Base-by-base conservation (phyloP, 2,797 vertebrate genomes). In the Hydrolagus colliei region DNA sequence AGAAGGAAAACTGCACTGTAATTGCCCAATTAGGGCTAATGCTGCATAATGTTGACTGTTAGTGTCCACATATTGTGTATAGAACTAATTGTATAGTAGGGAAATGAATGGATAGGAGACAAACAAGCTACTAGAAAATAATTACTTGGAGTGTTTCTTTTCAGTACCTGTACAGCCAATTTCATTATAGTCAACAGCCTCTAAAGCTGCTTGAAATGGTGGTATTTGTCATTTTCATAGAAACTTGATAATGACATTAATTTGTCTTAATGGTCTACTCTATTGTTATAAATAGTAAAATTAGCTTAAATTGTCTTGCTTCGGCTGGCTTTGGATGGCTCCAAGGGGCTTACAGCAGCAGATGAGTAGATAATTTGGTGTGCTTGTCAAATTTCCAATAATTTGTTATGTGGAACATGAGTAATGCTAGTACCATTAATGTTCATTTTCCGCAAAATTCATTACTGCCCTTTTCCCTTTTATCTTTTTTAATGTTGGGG, bases 261-360 rank as follows among this genome's bases (percentile, higher is more conserved):
- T 99, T 99, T 98, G 97, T 99, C 97, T 99, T 99, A 99, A 99
- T 99, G 98, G 98, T 94, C 96, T 94, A 95, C 96, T 97, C 97
- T 99, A 99, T 99, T 99, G 98, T 99, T 99, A 98, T 98, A 99
- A 99, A 99, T 98, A 99, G 96, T 98, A 96, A 98, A 98, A 99
- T 98, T 97, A 98, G 97, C 95, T 96, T 94, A 99, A 98, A 99
- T 98, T 97, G 97, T 98, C 97, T 97, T 98, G 97, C 96, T 96
- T 96, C 96, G 94, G 96, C 96, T 95, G 96, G 95, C 96, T 96
- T 95, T 93, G 97, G 97, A 96, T 97, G 96, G 96, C 96, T 97
- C 96, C 93, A 94, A 91, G 95, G 95, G 95, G 95, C 95, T 95
- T 94, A 93, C 94, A 92, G 93, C 95, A 95, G 95, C 91, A 93